phyloP scores from a whole-genome alignment of 2,797 vertebrate species.

The Distichodus sexfasciatus region DNA sequence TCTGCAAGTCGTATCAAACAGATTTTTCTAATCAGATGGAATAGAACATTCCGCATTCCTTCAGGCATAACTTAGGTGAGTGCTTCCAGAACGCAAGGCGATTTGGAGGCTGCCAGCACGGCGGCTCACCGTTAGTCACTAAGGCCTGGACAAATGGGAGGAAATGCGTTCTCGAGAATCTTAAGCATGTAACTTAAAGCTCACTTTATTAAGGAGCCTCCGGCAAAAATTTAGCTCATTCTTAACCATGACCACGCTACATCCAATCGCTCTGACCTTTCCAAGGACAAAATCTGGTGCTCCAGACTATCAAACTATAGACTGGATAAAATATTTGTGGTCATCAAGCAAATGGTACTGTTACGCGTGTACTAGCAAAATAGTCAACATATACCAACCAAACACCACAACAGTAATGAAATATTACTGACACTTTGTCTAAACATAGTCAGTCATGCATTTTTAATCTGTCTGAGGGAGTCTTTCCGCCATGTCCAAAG shows the following conservation, averaged over 20 bases:
- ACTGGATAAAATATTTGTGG: too few species aligned
- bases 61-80: background rate
- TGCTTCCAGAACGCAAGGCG: background rate
- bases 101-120: background rate
- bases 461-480: too few species aligned
- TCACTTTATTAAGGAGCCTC: conserved; percentile 1
- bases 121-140: conserved; percentile 19
- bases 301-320: too few species aligned
- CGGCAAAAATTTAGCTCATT: conserved; percentile 41
- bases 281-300: conserved; percentile 41
- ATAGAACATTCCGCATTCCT: background rate
- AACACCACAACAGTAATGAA: too few species aligned
- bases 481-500: too few species aligned
- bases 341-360: too few species aligned
- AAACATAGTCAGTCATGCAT: too few species aligned
- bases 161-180: conserved; percentile 25
- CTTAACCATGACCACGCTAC: conserved; percentile 7
- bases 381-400: too few species aligned
- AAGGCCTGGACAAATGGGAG: conserved; percentile 26
- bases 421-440: too few species aligned
- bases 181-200: conserved; percentile 16
- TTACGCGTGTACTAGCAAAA: too few species aligned
- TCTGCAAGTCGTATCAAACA: background rate
- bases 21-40: background rate
- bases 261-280: conserved; percentile 38